Evolutionary conservation across 2,888 invertebrate genomes (phyloP), one percentile per base, ranked within the genome.

Genomic region (Drosophila mimetica): DNA sequence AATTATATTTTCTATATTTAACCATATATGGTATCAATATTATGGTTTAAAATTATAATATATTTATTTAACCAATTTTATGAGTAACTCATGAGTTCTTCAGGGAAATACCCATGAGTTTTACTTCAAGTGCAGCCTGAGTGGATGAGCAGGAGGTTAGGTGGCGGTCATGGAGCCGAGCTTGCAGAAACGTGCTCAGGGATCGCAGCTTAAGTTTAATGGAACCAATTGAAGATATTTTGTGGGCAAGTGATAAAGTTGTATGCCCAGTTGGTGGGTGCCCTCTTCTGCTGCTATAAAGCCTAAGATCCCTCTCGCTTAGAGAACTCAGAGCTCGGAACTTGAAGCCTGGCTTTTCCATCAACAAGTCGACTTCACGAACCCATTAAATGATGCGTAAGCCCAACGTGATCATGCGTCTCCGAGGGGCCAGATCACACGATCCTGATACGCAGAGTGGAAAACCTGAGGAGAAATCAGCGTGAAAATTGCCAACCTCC

Each of bases 191-290:
- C 71, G 69, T 79, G 79, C 79, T 67, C 77, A 76, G 66, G 63
- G 75, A 66, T 55, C 57, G 75, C 79, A 71, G 78, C 83, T 84
- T 80, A 82, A 79, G 86, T 89, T 89, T 89, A 89, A 89, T 89
- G 86, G 86, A 81, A 87, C 88, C 89, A 89, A 88, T 89, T 89
- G 89, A 75, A 88, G 86, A 85, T 89, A 88, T 89, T 88, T 89
- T 87, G 77, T 82, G 86, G 80, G 66, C 86, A 81, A 81, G 85
- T 89, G 89, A 89, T 89, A 89, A 89, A 89, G 88, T 89, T 89
- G 89, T 87, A 87, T 74, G 79, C 76, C 74, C 82, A 79, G 86
- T 74, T 73, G 79, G 74, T 77, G 66, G 77, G 69, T 76, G 72
- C 77, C 64, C 76, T 18, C 25, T 11, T 42, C 20, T 36, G 6